phyloP scores from a whole-genome alignment of 2,888 invertebrate genomes.

The Drosophila recens region DNA sequence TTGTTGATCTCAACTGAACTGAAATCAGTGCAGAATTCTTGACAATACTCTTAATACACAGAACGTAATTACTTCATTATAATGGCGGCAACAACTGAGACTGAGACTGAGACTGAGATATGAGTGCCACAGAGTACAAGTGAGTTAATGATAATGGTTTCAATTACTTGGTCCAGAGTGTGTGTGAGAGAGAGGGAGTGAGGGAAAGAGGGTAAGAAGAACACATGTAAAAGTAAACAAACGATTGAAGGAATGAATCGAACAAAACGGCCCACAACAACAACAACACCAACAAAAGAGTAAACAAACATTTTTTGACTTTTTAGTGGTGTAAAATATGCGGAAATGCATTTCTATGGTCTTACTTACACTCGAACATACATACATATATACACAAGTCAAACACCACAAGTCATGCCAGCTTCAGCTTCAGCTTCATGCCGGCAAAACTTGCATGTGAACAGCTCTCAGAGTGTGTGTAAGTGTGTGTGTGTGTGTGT shows the following conservation, averaged over 20 bases:
- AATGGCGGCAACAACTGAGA: slow-evolving; percentile 62
- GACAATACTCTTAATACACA: slow-evolving; percentile 46
- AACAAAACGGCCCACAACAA: slow-evolving; percentile 55
- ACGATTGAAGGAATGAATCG: slow-evolving; percentile 36
- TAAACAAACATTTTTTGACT: slow-evolving; percentile 78
- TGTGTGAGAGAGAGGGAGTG: neutral
- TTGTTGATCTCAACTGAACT: slow-evolving; percentile 30
- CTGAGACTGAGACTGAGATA: slow-evolving; percentile 19
- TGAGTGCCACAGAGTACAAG: slow-evolving; percentile 46
- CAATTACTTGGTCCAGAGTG: slow-evolving; percentile 58
- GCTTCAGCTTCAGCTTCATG: slow-evolving; percentile 27
- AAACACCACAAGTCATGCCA: slow-evolving; percentile 72
- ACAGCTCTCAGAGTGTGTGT: slow-evolving; percentile 31
- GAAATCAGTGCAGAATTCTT: slow-evolving; percentile 67
- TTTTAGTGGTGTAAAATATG: slow-evolving; percentile 81
- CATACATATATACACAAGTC: slow-evolving; percentile 42
- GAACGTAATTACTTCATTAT: slow-evolving; percentile 75
- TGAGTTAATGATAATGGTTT: slow-evolving; percentile 77
- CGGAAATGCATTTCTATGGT: slow-evolving; percentile 82
- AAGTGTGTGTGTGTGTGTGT: slow-evolving; percentile 52
- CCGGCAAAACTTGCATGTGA: slow-evolving; percentile 76
- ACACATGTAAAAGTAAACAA: slow-evolving; percentile 25
- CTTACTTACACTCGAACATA: slow-evolving; percentile 61
- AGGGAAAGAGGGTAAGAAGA: neutral
- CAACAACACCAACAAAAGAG: slow-evolving; percentile 53